Conservation (phyloP, 2,113 vertebrate genomes). For the human region GRCh38 chr7:135829501-135830000, state of each 20-base stretch:
- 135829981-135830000: no score
- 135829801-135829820: fast-evolving
- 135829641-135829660: not conserved
- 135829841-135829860: not conserved
- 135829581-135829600: not conserved
- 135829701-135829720: fast-evolving
- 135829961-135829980: no score
- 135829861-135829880: not conserved
- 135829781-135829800: fast-evolving
- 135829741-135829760: not conserved
- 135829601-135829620: not conserved
- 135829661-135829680: not conserved
- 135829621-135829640: not conserved
- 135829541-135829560: not conserved
- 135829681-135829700: not conserved
- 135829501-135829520: not conserved
- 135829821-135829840: not conserved
- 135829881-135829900: not conserved
- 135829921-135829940: not conserved
- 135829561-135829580: not conserved
- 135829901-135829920: not conserved
- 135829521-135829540: not conserved
- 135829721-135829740: not conserved
- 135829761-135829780: not conserved
- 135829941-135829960: not conserved